Percentiles rank a stretch among this genome's conserved stretches.
Conservation (phyloP, 1,140 invertebrate species). For the Eriosoma lanigerum region DNA sequence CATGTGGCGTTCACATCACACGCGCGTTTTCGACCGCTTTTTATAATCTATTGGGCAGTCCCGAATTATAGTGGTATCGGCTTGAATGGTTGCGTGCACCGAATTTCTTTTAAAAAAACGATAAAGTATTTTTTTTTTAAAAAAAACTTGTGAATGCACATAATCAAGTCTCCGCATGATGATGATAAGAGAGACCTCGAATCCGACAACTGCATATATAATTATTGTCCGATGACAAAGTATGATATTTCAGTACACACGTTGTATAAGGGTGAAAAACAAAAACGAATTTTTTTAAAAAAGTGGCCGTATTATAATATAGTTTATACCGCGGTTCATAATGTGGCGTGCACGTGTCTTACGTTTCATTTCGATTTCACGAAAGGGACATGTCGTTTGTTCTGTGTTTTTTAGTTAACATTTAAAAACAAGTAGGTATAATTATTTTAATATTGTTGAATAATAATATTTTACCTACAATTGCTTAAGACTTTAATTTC, state of each 20-base stretch:
- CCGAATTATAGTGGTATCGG: neutral
- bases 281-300: neutral
- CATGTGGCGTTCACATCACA: neutral
- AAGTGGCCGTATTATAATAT: neutral
- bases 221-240: slow-evolving; percentile 29
- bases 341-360: neutral
- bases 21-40: neutral
- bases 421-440: too few relatives aligned
- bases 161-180: neutral
- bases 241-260: neutral
- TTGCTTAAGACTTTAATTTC: slow-evolving; percentile 7
- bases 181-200: slow-evolving; percentile 16
- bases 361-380: neutral
- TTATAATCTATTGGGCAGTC: too few relatives aligned
- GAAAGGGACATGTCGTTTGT: slow-evolving; percentile 11
- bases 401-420: slow-evolving; percentile 15
- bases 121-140: neutral
- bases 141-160: neutral
- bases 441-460: too few relatives aligned
- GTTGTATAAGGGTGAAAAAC: slow-evolving; percentile 1
- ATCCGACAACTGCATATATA: neutral
- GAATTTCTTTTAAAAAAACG: too few relatives aligned
- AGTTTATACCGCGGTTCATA: too few relatives aligned
- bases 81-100: neutral
- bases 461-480: too few relatives aligned